Base-by-base conservation (phyloP, 1,140 invertebrate genomes). In the Aradophagus sp. region DNA sequence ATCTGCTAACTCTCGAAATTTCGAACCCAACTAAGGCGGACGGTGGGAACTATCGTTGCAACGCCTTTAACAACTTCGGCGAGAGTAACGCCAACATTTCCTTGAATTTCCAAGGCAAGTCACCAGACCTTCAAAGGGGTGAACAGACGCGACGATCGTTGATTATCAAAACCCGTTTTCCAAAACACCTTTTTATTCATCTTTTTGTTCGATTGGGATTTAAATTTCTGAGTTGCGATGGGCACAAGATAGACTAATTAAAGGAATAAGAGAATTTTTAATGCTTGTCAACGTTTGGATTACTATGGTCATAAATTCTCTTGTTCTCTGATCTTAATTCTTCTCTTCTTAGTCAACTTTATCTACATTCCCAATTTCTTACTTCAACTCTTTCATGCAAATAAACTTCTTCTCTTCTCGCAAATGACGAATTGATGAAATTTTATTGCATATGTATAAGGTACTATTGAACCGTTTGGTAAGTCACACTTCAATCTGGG, bases 41-140 rank as follows among this genome's bases (percentile, higher is more conserved):
- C 85, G 97, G 97, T 73, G 98, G 98, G 61, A 96, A 97, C 85
- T 99, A 99, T 87, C 91, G 97, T 80, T 99, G 97, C 89, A 99
- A 98, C 86, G 98, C 97, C 59, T 95, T 97, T 87, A 99, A 99
- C 91, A 91, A 93, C 84, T 93, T 93, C 84, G 98, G 98, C 84
- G 97, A 99, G 89, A 98, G 96, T 86, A 99, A 99, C 90, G 98
- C 98, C 73, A 99, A 99, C 89, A 99, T 99, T 88, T 95, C 97
- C 74, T 92, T 99, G 74, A 99, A 99, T 86, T 98, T 99, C 89
- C 95, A 97, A 95, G 96, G 95, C 96, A 95, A 89, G 86, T 86
- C 77, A 67, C 34, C 76, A 42, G 66, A 38, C 61, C 55, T 36
- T 39, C 53, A 6, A 12, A 38, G 26, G 27, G 27, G 8, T 16